Evolutionary conservation across 2,888 invertebrate species (phyloP), one percentile per base, ranked within the genome.

Genomic region (Drosophila cracens): DNA sequence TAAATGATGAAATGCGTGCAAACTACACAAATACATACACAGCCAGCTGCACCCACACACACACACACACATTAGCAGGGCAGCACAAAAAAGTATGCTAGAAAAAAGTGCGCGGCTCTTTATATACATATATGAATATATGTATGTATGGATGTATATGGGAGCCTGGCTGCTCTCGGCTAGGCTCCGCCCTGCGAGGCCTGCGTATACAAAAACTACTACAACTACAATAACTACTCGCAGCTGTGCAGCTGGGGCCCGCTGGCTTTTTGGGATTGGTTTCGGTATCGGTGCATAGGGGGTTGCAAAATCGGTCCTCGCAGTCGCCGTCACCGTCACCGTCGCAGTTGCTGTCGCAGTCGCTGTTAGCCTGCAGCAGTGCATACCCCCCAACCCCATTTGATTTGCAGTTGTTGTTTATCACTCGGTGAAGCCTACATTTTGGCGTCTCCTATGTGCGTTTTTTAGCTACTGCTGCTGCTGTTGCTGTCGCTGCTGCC

Each of bases 1-100:
- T 86, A 87, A 89, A 87, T 85, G 88, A 87, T 83, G 88, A 88
- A 87, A 87, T 87, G 87, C 87, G 90, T 90, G 83, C 82, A 85
- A 89, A 90, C 90, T 88, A 85, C 82, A 86, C 90, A 70, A 76
- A 77, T 63, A 81, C 79, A 71, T 61, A 68, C 61, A 83, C 16
- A 53, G 38, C 29, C 48, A 13, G 52, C 64, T 60, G 69, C 71
- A 70, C 72, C 74, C 73, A 80, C 70, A 70, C 62, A 65, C 61
- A 62, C 52, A 34, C 38, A 36, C 64, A 71, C 65, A 60, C 54
- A 61, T 54, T 64, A 54, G 36, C 52, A 59, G n/a, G 46, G 58
- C 67, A 36, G 65, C 73, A 70, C 72, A 70, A 70, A 84, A 81
- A 83, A 81, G 69, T 79, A 70, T 75, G 82, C 57, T 67, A 76